Conservation (phyloP, 1,140 invertebrate species). For the Akabosia matsudoensis region DNA sequence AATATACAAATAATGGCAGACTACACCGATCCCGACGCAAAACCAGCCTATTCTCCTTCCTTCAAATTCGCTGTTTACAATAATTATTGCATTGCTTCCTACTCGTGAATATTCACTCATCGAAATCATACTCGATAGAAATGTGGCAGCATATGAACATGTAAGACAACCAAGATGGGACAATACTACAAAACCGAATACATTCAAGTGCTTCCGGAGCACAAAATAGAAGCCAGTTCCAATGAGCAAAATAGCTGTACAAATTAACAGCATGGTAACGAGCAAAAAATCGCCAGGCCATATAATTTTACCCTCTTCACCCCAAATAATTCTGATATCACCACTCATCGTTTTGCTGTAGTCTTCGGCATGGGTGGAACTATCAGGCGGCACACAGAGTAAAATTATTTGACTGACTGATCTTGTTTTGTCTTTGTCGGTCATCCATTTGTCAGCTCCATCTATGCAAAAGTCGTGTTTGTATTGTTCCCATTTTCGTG, state of each 20-base stretch:
- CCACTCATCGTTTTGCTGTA: no score
- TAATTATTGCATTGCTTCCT: not conserved
- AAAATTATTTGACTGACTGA: not conserved
- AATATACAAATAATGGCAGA: not conserved
- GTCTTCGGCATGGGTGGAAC: not conserved
- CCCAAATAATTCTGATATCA: not conserved
- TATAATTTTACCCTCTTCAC: not conserved
- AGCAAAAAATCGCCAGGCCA: not conserved
- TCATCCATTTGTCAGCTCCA: not conserved
- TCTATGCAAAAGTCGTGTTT: not conserved
- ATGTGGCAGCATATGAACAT: not conserved
- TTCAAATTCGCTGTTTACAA: not conserved
- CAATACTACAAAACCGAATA: not conserved
- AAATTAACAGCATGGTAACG: not conserved
- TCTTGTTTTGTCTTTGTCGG: not conserved
- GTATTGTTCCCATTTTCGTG: not conserved
- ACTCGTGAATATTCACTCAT: not conserved
- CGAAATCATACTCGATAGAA: no score
- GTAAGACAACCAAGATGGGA: not conserved
- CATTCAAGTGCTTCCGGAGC: not conserved
- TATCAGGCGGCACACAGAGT: not conserved
- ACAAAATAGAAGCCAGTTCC: not conserved
- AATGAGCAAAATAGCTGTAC: not conserved
- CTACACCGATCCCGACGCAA: not conserved
- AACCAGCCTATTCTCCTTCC: not conserved